Evolutionary conservation across 2,888 invertebrate genomes (phyloP).

Genomic region (Drosophila sordidula): DNA sequence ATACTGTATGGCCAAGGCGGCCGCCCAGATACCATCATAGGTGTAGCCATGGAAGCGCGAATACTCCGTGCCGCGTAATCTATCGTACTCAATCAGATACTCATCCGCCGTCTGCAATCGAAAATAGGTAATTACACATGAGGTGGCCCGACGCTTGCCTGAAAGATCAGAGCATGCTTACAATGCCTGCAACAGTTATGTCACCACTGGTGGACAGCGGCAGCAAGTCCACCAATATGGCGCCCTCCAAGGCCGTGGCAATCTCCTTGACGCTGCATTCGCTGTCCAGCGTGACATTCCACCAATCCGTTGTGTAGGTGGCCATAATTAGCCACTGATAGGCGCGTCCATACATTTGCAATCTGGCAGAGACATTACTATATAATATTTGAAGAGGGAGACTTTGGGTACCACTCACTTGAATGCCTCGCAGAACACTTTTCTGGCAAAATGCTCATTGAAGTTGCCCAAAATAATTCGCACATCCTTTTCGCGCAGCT

Average conservation of each 20-base stretch:
- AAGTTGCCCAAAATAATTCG: conserved; percentile 98
- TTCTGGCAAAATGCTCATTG: conserved; percentile 96
- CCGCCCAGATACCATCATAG: conserved; percentile 99
- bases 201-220: conserved; percentile 94
- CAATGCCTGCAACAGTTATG: conserved; percentile 95
- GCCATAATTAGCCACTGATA: conserved; percentile 98
- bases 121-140: neutral
- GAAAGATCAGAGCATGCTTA: conserved; percentile 85
- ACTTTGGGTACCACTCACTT: conserved; percentile 85
- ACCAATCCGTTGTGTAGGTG: conserved; percentile 92
- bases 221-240: conserved; percentile 94
- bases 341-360: conserved; percentile 95
- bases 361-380: conserved; percentile 83
- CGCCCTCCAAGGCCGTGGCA: conserved; percentile 92
- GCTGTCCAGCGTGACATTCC: conserved; percentile 87
- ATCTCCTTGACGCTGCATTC: conserved; percentile 91
- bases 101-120: conserved; percentile 92
- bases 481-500: conserved; percentile 95
- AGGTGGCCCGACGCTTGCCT: neutral
- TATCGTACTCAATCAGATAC: conserved; percentile 94
- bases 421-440: conserved; percentile 95
- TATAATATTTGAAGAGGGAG: neutral
- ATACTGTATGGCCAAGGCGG: conserved; percentile 96
- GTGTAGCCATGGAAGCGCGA: conserved; percentile 99
- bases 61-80: conserved; percentile 92